Conservation (phyloP, 2,113 vertebrate species). For the Gambusia holbrooki region DNA sequence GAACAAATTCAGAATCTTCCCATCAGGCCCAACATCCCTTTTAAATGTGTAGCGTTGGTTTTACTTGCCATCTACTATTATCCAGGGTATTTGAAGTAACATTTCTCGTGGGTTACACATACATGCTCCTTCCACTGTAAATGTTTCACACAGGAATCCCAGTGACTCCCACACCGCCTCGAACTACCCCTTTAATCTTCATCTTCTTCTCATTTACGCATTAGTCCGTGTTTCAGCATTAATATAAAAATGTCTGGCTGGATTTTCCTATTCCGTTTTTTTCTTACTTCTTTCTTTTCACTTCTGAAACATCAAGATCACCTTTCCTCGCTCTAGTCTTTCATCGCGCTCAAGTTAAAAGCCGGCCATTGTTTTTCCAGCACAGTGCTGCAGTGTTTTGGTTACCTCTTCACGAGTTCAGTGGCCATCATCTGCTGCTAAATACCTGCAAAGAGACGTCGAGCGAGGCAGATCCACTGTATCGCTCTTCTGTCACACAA, state of each 20-base stretch:
- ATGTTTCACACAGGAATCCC: too few relatives aligned
- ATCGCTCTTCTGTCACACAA: constrained; percentile 30
- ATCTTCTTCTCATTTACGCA: background rate
- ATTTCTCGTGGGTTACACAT: too few relatives aligned
- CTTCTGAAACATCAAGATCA: constrained; percentile 77
- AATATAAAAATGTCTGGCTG: constrained; percentile 27
- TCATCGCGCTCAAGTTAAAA: constrained; percentile 81
- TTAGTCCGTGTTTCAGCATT: constrained; percentile 4
- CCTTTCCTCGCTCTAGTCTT: constrained; percentile 59
- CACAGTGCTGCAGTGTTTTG: constrained; percentile 82
- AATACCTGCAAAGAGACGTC: constrained; percentile 82
- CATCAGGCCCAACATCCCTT: too few relatives aligned
- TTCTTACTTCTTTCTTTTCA: background rate
- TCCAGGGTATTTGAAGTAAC: too few relatives aligned
- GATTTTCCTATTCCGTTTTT: constrained; percentile 32
- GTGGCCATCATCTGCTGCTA: constrained; percentile 85
- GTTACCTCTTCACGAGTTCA: constrained; percentile 82
- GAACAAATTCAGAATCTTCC: too few relatives aligned
- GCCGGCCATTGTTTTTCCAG: constrained; percentile 81
- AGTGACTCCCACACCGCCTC: too few relatives aligned
- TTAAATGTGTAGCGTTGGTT: too few relatives aligned
- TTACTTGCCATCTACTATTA: too few relatives aligned
- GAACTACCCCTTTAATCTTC: too few relatives aligned
- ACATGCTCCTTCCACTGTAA: too few relatives aligned
- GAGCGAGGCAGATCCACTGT: constrained; percentile 77